Conservation (phyloP, 1,140 invertebrate species). For the Drosophila baimaii region DNA sequence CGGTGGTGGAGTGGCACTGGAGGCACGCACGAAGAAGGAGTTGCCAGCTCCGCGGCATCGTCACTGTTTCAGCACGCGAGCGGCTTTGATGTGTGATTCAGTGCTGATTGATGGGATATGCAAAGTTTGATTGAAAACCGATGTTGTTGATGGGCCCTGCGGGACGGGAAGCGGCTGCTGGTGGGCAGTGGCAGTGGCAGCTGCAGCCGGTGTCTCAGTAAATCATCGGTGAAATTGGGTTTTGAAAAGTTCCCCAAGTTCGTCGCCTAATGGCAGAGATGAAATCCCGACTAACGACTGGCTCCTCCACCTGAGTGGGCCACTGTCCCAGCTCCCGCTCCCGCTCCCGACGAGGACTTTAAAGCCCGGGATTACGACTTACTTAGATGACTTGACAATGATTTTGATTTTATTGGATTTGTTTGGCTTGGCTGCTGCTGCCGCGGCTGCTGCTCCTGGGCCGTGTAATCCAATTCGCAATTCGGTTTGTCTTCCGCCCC, state of each 20-base stretch:
- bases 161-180: neutral
- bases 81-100: constrained; percentile 66
- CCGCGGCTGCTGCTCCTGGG: neutral
- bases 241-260: constrained; percentile 30
- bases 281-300: no score
- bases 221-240: constrained; percentile 66
- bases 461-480: constrained; percentile 46
- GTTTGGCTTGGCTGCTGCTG: neutral
- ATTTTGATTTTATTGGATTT: constrained; percentile 52
- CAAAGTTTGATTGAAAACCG: constrained; percentile 75
- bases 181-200: neutral
- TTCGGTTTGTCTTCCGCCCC: constrained; percentile 32
- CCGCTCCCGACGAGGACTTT: neutral
- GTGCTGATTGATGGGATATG: constrained; percentile 73
- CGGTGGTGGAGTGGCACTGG: neutral
- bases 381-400: constrained; percentile 54
- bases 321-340: neutral
- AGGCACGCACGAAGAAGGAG: neutral
- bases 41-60: constrained; percentile 42
- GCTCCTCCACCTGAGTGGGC: neutral
- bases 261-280: constrained; percentile 2
- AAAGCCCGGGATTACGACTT: constrained; percentile 25
- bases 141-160: constrained; percentile 25
- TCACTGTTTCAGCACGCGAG: constrained; percentile 52
- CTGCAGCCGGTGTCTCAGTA: constrained; percentile 42